phyloP scores from a whole-genome alignment of 2,888 invertebrate species.

The Cylloceria caligata region DNA sequence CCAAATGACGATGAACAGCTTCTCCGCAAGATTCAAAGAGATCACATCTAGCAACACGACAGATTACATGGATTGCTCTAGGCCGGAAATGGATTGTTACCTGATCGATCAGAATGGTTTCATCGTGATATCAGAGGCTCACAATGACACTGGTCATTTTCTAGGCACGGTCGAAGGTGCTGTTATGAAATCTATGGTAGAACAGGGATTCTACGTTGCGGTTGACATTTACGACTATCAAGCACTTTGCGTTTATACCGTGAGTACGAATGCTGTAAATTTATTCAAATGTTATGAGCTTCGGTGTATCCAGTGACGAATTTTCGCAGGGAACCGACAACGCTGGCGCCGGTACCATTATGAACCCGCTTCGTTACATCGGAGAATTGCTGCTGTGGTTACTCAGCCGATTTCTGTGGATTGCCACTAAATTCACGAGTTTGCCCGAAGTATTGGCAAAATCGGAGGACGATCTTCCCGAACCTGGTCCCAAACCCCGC shows the following conservation, averaged over 20 bases:
- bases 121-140: slow-evolving; percentile 90
- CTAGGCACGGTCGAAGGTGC: slow-evolving; percentile 93
- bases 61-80: slow-evolving; percentile 81
- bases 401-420: slow-evolving; percentile 80
- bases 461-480: slow-evolving; percentile 83
- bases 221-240: slow-evolving; percentile 95
- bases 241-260: slow-evolving; percentile 88
- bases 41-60: slow-evolving; percentile 87
- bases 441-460: slow-evolving; percentile 77
- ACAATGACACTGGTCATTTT: slow-evolving; percentile 91
- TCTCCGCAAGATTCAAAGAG: slow-evolving; percentile 89
- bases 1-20: slow-evolving; percentile 90
- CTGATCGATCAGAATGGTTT: slow-evolving; percentile 97
- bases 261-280: slow-evolving; percentile 74
- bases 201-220: slow-evolving; percentile 89
- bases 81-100: slow-evolving; percentile 88
- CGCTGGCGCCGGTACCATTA: slow-evolving; percentile 73
- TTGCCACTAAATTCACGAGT: slow-evolving; percentile 78
- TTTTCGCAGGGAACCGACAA: slow-evolving; percentile 70
- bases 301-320: neutral
- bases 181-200: slow-evolving; percentile 91
- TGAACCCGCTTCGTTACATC: slow-evolving; percentile 81
- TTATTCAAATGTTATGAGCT: neutral
- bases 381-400: slow-evolving; percentile 83
- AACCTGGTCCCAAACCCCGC: slow-evolving; percentile 78